Percentiles rank a stretch among this genome's conserved stretches.
phyloP scores from a whole-genome alignment of 2,113 vertebrate species.

The Xiphias gladius region DNA sequence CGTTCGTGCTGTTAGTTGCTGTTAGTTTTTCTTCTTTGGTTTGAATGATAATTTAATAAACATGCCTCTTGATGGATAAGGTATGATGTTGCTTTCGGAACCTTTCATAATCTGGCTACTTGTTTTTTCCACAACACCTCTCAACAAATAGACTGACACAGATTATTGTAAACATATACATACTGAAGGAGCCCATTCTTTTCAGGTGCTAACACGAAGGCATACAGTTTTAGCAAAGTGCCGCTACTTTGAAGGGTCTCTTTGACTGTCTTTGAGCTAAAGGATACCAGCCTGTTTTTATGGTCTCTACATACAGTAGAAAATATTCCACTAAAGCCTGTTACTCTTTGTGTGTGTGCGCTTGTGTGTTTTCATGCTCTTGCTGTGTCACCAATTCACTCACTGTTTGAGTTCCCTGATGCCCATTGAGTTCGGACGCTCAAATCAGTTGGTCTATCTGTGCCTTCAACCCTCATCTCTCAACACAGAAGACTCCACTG shows the following conservation, averaged over 20 bases:
- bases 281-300: background rate
- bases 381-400: slow-evolving; percentile 48
- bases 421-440: slow-evolving; percentile 47
- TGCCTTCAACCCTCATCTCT: slow-evolving; percentile 48
- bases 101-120: slow-evolving; percentile 50
- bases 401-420: slow-evolving; percentile 55
- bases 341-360: background rate
- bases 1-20: slow-evolving; percentile 30
- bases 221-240: background rate
- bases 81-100: slow-evolving; percentile 38
- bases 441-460: slow-evolving; percentile 51
- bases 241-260: background rate
- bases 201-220: background rate
- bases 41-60: slow-evolving; percentile 66
- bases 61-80: slow-evolving; percentile 44
- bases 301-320: slow-evolving; percentile 2
- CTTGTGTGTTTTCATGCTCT: slow-evolving; percentile 51
- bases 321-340: slow-evolving; percentile 30
- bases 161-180: background rate
- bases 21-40: slow-evolving; percentile 24
- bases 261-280: background rate
- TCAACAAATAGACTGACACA: background rate
- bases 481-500: slow-evolving; percentile 64
- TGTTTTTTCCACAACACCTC: background rate
- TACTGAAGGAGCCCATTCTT: background rate